A percentile compares a stretch with the other conserved stretches of the same genome.
phyloP scores from a whole-genome alignment of 2,113 vertebrate species.

The Sander lucioperca region DNA sequence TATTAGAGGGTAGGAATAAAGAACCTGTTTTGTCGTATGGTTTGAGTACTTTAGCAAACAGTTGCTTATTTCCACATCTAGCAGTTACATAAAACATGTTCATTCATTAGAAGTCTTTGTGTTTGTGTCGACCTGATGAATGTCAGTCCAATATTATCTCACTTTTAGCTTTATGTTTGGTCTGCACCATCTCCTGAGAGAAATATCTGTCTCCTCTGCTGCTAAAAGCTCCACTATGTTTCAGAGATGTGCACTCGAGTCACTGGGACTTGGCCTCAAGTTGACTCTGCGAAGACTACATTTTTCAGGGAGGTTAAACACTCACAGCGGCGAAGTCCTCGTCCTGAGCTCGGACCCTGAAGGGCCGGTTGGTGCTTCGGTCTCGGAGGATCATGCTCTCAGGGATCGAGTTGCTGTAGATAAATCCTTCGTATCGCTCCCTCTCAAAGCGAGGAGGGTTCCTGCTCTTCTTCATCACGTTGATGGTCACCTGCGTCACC shows the following conservation, averaged over 20 bases:
- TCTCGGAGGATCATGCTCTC: slow-evolving; percentile 87
- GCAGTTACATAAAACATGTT: too few species aligned
- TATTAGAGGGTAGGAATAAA: too few species aligned
- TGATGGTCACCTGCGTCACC: slow-evolving; percentile 82
- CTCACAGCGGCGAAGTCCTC: slow-evolving; percentile 82
- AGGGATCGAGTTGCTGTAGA: slow-evolving; percentile 75
- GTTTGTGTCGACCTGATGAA: not conserved
- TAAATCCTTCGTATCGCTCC: slow-evolving; percentile 76
- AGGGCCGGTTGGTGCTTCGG: slow-evolving; percentile 79
- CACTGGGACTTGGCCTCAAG: too few species aligned
- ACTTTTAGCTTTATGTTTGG: not conserved
- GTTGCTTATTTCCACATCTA: too few species aligned
- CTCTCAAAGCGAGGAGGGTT: slow-evolving; percentile 84
- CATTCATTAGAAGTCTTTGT: not conserved
- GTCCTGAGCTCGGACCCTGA: slow-evolving; percentile 81
- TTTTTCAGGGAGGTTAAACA: not conserved
- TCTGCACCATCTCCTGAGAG: not conserved
- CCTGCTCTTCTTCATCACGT: slow-evolving; percentile 86
- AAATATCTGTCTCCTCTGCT: not conserved
- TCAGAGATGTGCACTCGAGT: too few species aligned
- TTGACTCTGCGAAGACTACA: too few species aligned
- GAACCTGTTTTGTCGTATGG: too few species aligned
- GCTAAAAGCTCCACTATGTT: not conserved
- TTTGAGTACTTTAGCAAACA: too few species aligned
- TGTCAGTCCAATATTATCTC: not conserved